A percentile compares a stretch with the other conserved stretches of the same genome.
Conservation (phyloP, 2,888 invertebrate genomes). For the Scaptomyza reducta region DNA sequence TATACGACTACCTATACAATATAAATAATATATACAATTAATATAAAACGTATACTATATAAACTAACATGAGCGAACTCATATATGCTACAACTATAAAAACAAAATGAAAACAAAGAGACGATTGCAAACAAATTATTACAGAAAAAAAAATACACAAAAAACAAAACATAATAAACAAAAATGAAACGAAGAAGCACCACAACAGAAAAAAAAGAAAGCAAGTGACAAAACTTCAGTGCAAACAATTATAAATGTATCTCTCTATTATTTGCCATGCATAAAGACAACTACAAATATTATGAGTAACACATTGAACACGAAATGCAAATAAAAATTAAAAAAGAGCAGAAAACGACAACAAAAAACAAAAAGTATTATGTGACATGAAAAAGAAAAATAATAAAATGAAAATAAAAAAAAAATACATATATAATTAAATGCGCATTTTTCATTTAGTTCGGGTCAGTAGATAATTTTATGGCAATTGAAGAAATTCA, state of each 20-base stretch:
- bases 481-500: not conserved
- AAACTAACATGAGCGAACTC: conserved; percentile 6
- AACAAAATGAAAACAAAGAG: conserved; percentile 17
- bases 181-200: not conserved
- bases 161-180: not conserved
- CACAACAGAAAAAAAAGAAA: conserved; percentile 5
- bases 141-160: not conserved
- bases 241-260: conserved; percentile 34
- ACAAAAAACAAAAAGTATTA: conserved; percentile 41
- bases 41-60: conserved; percentile 27
- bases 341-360: conserved; percentile 24
- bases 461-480: not conserved
- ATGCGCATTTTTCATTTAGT: conserved; percentile 21
- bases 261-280: conserved; percentile 39
- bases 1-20: conserved; percentile 45
- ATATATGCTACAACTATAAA: conserved; percentile 35
- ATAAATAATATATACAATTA: conserved; percentile 27
- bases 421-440: not conserved
- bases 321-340: conserved; percentile 42
- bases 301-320: conserved; percentile 32
- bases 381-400: conserved; percentile 39
- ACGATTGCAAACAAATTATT: conserved; percentile 34
- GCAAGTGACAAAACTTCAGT: conserved; percentile 27
- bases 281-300: conserved; percentile 25
- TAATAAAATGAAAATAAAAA: conserved; percentile 37